Base-by-base conservation (phyloP, 2,113 vertebrate species). In the Oryzias melastigma region DNA sequence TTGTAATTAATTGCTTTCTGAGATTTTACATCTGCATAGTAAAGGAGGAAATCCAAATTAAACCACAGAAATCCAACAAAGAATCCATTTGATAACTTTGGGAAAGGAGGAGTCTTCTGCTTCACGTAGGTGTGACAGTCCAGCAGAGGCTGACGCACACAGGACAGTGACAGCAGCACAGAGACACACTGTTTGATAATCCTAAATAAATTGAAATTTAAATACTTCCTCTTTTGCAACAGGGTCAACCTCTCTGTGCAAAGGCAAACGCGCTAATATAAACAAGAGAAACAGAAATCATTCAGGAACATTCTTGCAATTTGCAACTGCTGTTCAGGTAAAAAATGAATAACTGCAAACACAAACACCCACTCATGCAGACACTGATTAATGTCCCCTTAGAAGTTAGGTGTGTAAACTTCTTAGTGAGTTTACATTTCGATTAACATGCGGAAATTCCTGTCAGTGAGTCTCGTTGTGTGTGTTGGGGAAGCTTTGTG, bases 1-100 rank as follows among this genome's bases (percentile, higher is more conserved):
- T 40, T 52, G 48, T 17, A 59, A 18, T 49, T 4, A 58, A 51
- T 58, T 7, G 12, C 18, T 40, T 46, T 13, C 19, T 40, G 8
- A 44, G 48, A 60, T 51, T 65, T 47, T 65, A 65, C 10, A 62
- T 14, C 41, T 49, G 6, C 40, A 43, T 20, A 55, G 3, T 13
- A 16, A 48, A 62, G 49, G 14, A 4, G 16, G 20, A 6, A 20
- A 40, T 35, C 22, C 27, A 54, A 46, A 27, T 17, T 13, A 15
- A 7, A 14, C 4, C 35, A 35, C 35, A 12, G 35, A 35, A 35
- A 35, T 35, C 35, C 35, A 35, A 35, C 35, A 35, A 35, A 12
- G 35, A 35, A 35, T 35, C 35, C 3, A 35, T 12, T 35, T 35
- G 0, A 12, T 35, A 35, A 35, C 7, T 14, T 18, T 22, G 18